Percentiles rank a stretch among this genome's conserved stretches.
phyloP scores from a whole-genome alignment of 2,797 vertebrate species.

The Chromobotia macracanthus region DNA sequence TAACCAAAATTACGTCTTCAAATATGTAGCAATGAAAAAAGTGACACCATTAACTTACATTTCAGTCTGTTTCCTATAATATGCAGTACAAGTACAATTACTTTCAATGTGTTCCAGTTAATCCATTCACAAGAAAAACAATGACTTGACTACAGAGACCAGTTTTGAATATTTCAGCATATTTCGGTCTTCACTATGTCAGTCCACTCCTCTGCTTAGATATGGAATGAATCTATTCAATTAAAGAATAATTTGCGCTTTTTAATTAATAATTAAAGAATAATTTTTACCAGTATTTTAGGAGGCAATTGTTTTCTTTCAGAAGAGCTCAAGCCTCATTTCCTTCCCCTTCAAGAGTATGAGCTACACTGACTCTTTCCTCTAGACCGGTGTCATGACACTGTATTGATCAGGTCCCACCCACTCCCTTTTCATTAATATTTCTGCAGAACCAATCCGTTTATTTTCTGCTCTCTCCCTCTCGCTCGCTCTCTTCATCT shows the following conservation, averaged over 20 bases:
- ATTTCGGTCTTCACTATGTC: constrained; percentile 76
- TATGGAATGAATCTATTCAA: constrained; percentile 83
- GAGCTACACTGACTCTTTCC: constrained; percentile 15
- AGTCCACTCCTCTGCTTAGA: constrained; percentile 79
- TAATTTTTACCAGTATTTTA: constrained; percentile 68
- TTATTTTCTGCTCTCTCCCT: constrained; percentile 27
- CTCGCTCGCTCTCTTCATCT: constrained; percentile 51
- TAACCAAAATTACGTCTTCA: too few relatives aligned
- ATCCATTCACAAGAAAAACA: constrained; percentile 43
- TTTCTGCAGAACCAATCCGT: constrained; percentile 43
- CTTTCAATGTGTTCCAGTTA: constrained; percentile 4
- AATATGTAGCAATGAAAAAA: too few relatives aligned
- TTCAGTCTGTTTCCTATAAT: too few relatives aligned
- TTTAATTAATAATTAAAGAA: too few relatives aligned
- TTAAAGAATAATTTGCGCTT: too few relatives aligned
- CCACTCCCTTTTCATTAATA: constrained; percentile 42
- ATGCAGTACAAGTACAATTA: too few relatives aligned
- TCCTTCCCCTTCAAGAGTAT: constrained; percentile 8
- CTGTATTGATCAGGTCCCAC: constrained; percentile 45
- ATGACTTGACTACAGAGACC: constrained; percentile 66
- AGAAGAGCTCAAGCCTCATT: constrained; percentile 13
- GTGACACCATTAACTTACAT: too few relatives aligned
- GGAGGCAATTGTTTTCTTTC: constrained; percentile 15
- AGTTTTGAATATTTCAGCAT: constrained; percentile 83
- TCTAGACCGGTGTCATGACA: constrained; percentile 43